Evolutionary conservation across 2,888 invertebrate genomes (phyloP).

Genomic region (Drosophila prolongata): DNA sequence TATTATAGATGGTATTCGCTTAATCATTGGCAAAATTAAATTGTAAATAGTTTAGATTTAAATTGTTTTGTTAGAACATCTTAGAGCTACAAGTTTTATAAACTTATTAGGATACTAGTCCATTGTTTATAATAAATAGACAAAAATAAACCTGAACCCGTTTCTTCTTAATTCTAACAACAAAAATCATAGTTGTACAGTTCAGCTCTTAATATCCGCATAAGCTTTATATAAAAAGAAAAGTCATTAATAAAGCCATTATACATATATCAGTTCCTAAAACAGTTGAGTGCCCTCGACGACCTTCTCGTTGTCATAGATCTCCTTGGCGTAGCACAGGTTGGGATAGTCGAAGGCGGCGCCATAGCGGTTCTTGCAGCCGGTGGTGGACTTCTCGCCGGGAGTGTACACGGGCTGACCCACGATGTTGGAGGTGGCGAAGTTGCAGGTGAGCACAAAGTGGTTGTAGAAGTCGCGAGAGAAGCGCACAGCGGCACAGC

Average conservation of each 20-base stretch:
- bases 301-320: conserved; percentile 34
- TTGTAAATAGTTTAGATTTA: too few species aligned
- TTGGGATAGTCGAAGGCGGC: conserved; percentile 12
- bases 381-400: conserved; percentile 44
- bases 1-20: too few species aligned
- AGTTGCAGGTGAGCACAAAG: too few species aligned
- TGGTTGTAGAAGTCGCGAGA: too few species aligned
- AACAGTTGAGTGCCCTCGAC: background rate
- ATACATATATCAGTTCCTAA: background rate
- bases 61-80: background rate
- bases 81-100: background rate
- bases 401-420: conserved; percentile 46
- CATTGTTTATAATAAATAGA: background rate
- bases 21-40: too few species aligned
- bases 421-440: conserved; percentile 22
- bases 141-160: background rate
- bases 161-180: background rate
- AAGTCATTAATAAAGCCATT: background rate
- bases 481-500: too few species aligned
- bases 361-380: conserved; percentile 51
- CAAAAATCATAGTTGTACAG: background rate
- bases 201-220: background rate
- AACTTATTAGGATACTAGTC: background rate
- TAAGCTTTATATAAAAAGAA: background rate
- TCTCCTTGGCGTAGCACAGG: too few species aligned